Percentiles rank a stretch among this genome's conserved stretches.
Conservation (phyloP, 2,888 invertebrate species). For the Malacosoma neustria region DNA sequence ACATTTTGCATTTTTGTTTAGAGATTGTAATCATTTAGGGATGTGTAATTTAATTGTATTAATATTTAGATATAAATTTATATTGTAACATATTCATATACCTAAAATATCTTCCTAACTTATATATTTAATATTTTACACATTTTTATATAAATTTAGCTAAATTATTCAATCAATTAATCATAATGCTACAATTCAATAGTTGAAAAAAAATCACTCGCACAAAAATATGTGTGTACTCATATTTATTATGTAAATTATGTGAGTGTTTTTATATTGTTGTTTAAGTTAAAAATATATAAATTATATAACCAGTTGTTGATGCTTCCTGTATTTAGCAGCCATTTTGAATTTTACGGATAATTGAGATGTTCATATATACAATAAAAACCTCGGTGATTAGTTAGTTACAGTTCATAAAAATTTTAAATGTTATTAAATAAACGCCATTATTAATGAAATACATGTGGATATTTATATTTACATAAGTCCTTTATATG, state of each 20-base stretch:
- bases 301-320: conserved; percentile 11
- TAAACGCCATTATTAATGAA: too few species aligned
- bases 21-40: conserved; percentile 46
- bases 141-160: too few species aligned
- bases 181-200: conserved; percentile 10
- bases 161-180: background rate
- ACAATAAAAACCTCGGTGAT: too few species aligned
- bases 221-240: conserved; percentile 20
- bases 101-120: conserved; percentile 13
- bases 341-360: background rate
- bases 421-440: too few species aligned
- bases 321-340: conserved; percentile 10
- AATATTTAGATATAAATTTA: conserved; percentile 42
- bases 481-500: too few species aligned
- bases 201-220: conserved; percentile 8
- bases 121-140: background rate
- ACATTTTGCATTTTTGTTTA: conserved; percentile 58
- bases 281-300: conserved; percentile 11
- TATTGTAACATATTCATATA: conserved; percentile 24
- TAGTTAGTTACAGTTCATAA: too few species aligned
- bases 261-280: conserved; percentile 30
- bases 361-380: too few species aligned
- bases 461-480: too few species aligned
- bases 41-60: conserved; percentile 42
- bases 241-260: conserved; percentile 38